A percentile compares a stretch with the other conserved stretches of the same genome.
Conservation (phyloP, 2,797 vertebrate species). For the Muscicapa comitata region DNA sequence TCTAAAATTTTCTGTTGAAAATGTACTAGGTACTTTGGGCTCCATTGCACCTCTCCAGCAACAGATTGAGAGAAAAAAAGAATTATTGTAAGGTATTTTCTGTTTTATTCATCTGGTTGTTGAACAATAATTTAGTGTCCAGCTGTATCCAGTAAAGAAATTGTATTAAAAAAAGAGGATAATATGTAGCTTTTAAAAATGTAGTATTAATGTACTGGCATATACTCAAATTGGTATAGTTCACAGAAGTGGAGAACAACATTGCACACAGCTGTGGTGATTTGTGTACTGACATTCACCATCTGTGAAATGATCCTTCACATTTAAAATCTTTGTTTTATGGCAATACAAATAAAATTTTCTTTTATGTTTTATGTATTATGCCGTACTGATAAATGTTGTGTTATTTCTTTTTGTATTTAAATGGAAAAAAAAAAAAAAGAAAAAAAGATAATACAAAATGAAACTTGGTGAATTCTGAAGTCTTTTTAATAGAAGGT, state of each 20-base stretch:
- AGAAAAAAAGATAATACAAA: background rate
- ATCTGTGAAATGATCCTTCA: background rate
- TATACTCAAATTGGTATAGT: background rate
- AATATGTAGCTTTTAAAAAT: slow-evolving; percentile 3
- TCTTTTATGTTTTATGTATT: background rate
- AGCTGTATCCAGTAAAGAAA: slow-evolving; percentile 7
- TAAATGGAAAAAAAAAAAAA: fast-evolving
- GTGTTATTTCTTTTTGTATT: background rate
- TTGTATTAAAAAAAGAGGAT: background rate
- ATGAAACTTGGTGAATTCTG: background rate
- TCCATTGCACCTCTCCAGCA: background rate
- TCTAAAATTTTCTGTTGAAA: background rate
- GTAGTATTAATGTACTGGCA: slow-evolving; percentile 4
- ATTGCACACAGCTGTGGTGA: background rate
- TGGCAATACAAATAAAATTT: background rate
- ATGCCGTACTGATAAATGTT: background rate
- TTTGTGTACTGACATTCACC: background rate
- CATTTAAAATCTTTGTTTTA: background rate
- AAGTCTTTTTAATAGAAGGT: background rate
- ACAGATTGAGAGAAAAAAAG: background rate
- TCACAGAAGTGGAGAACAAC: background rate
- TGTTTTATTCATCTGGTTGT: background rate
- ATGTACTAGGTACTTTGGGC: background rate
- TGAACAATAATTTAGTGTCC: background rate
- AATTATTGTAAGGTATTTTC: background rate